Conservation (phyloP, 2,113 vertebrate genomes). For the Myanophis thanlyinensis region DNA sequence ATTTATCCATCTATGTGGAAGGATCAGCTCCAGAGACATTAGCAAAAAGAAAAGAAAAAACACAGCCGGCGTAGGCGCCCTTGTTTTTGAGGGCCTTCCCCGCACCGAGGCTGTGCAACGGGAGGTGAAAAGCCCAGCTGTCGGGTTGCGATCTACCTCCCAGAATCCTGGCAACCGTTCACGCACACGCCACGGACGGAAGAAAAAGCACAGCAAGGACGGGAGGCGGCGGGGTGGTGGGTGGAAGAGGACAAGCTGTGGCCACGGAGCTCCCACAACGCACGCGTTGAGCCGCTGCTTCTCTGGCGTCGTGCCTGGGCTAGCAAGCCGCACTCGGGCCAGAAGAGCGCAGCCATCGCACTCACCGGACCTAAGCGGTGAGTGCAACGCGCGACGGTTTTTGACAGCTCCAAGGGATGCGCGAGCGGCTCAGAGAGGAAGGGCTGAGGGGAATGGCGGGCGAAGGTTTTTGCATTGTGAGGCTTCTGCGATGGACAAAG, state of each 20-base stretch:
- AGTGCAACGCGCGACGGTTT: neutral
- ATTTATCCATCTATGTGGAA: neutral
- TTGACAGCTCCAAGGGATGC: neutral
- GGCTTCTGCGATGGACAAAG: neutral
- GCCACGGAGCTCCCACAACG: neutral
- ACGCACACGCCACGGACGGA: neutral
- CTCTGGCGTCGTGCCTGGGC: neutral
- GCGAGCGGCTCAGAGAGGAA: neutral
- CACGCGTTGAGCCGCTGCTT: neutral
- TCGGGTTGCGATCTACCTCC: neutral
- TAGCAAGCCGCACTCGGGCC: neutral
- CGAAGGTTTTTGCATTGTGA: accelerated
- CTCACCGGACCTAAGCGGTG: neutral
- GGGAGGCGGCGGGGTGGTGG: neutral
- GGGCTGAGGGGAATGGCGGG: accelerated
- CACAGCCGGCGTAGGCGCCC: neutral
- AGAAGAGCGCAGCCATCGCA: neutral
- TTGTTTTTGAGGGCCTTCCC: neutral
- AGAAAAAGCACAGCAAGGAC: neutral
- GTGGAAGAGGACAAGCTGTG: neutral
- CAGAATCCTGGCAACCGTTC: constrained; percentile 3
- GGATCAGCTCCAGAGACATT: neutral
- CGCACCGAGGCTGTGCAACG: neutral
- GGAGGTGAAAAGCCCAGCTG: neutral
- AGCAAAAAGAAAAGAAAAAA: neutral